Conservation (phyloP, 2,797 vertebrate species). For the Molossus molossus region DNA sequence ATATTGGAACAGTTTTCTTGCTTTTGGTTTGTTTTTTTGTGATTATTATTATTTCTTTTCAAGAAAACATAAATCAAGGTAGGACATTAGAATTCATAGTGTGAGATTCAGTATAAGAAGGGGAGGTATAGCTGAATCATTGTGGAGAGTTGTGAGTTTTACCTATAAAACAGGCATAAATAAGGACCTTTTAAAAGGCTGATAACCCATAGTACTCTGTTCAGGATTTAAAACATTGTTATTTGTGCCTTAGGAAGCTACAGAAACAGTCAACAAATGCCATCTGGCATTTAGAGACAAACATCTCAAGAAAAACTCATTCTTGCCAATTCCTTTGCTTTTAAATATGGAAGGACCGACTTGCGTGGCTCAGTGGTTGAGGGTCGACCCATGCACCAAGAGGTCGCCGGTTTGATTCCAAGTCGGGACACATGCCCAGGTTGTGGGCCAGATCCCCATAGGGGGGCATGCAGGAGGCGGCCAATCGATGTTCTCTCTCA, state of each 20-base stretch:
- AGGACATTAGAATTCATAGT: background rate
- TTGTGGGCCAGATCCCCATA: too few relatives aligned
- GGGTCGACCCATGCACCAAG: too few relatives aligned
- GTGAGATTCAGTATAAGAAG: background rate
- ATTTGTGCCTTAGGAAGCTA: background rate
- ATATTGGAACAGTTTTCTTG: background rate
- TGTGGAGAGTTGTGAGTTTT: background rate
- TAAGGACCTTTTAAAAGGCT: background rate
- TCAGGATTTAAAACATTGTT: background rate
- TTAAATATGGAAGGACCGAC: background rate
- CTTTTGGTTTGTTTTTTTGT: background rate
- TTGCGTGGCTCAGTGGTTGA: too few relatives aligned
- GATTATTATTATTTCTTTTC: background rate
- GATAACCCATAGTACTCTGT: background rate
- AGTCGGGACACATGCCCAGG: too few relatives aligned
- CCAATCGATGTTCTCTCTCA: too few relatives aligned
- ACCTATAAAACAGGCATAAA: background rate
- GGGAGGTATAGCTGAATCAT: background rate
- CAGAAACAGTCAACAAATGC: background rate
- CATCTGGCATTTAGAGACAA: background rate
- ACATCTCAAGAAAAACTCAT: background rate
- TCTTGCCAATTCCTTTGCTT: conserved; percentile 11
- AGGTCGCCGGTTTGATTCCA: too few relatives aligned
- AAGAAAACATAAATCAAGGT: conserved; percentile 24
- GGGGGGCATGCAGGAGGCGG: too few relatives aligned